Base-by-base conservation (phyloP, 2,797 vertebrate genomes). In the Oryzias sinensis region DNA sequence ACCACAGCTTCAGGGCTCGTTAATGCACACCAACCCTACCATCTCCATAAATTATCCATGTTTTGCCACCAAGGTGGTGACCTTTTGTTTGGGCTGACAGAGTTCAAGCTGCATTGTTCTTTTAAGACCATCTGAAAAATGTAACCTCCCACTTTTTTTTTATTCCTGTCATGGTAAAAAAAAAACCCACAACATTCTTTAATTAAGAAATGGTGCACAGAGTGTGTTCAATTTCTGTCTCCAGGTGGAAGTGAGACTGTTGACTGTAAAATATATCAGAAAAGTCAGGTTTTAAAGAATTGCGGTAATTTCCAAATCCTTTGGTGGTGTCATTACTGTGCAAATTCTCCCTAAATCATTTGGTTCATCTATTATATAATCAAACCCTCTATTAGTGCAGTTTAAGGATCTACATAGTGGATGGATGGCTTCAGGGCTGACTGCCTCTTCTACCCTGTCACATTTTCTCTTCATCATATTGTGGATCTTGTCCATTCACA, bases 401-500 rank as follows among this genome's bases (percentile, higher is more conserved):
- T 44, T 59, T 43, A 43, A 52, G 52, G 13, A 41, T 57, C 22
- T 49, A 46, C 11, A 14, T 56, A 37, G 33, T 37, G 33, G 33
- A 37, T 37, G 33, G 33, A 40, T 59, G 56, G 54, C 47, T 47
- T 72, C 29, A 9, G 43, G 59, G 24, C 59, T 51, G 3, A 55
- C 53, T 40, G 51, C 29, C 46, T 49, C 43, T 17, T 25, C 33
- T 14, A 8, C 61, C 43, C 58, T 22, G 59, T 13, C 59, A 15
- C 43, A 15, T 53, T 68, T 53, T 55, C 58, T 49, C 37, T 56
- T 17, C 49, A 27, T 49, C 49, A 51, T 49, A 8, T n/a, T 48
- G 65, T 72, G 63, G 40, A 40, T 55, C 63, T 65, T 49, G 33
- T 62, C 33, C 33, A 11, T 18, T 49, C 65, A 4, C 43, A 62